Percentiles rank a stretch among this genome's conserved stretches.
phyloP scores from a whole-genome alignment of 2,888 invertebrate species.

The Cacoxenus indagator region DNA sequence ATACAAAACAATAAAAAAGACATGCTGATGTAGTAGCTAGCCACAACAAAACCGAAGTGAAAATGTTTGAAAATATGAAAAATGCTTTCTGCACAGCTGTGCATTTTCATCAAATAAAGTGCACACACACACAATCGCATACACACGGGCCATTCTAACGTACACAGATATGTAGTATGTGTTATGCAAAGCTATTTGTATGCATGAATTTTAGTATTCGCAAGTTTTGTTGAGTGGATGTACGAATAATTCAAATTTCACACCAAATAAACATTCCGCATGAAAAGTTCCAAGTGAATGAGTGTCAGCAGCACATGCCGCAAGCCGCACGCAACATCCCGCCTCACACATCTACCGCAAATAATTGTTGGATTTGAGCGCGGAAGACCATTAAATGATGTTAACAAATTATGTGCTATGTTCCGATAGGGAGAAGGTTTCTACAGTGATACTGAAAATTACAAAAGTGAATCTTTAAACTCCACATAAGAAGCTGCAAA shows the following conservation, averaged over 20 bases:
- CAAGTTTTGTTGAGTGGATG: neutral
- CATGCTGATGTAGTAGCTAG: neutral
- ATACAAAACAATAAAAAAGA: neutral
- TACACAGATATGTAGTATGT: constrained; percentile 22
- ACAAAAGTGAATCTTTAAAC: too few relatives aligned
- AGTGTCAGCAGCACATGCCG: constrained; percentile 27
- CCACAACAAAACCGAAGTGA: neutral
- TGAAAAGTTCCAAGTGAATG: constrained; percentile 29
- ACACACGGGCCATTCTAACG: neutral
- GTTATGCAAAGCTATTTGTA: neutral
- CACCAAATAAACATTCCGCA: constrained; percentile 57
- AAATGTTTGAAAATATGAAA: neutral
- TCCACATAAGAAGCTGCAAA: too few relatives aligned
- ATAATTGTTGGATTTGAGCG: constrained; percentile 41
- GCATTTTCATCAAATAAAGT: constrained; percentile 7
- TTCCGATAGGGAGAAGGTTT: too few relatives aligned
- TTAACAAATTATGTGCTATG: too few relatives aligned
- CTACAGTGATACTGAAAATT: too few relatives aligned
- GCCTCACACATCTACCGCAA: constrained; percentile 35
- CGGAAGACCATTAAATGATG: constrained; percentile 39
- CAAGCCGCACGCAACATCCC: neutral
- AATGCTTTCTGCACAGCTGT: neutral
- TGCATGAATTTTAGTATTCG: constrained; percentile 11
- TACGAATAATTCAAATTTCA: constrained; percentile 43
- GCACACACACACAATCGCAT: neutral